These are phyloP conservation scores for Galeopterus variegatus DNA, from an alignment of 2,113 vertebrate species.

Conservation along the genomic window DNA sequence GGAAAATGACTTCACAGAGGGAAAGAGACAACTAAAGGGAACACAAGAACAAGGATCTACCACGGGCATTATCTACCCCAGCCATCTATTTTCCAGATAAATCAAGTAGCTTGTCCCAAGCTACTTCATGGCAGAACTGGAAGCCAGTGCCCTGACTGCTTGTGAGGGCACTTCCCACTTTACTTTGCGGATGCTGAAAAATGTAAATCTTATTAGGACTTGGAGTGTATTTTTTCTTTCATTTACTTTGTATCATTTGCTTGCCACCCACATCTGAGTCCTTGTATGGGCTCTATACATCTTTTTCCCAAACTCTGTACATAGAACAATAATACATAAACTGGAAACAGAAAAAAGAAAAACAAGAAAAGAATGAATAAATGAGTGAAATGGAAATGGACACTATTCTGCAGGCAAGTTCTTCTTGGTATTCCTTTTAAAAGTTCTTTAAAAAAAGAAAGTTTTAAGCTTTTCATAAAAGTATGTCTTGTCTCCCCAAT, in stretches of 20 bases:
- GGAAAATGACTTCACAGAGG: not conserved
- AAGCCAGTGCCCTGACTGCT: not conserved
- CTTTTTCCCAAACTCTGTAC: not conserved
- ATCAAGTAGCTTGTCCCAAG: not conserved
- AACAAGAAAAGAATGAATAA: not conserved
- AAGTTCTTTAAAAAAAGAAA: not conserved
- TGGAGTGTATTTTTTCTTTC: not conserved
- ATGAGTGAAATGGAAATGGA: not conserved
- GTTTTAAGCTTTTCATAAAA: constrained; percentile 2
- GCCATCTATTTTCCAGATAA: not conserved
- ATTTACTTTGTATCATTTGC: not conserved
- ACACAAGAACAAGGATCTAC: not conserved
- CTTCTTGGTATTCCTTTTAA: not conserved
- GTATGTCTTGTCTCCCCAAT: not conserved
- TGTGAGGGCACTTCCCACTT: not conserved
- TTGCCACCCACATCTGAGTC: not conserved
- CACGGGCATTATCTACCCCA: not conserved
- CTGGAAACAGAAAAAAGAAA: not conserved
- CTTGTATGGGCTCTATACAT: not conserved
- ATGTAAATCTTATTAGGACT: not conserved
- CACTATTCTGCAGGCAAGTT: not conserved
- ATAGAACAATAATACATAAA: not conserved
- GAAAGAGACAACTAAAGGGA: not conserved
- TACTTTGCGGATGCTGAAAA: not conserved
- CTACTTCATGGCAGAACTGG: not conserved